phyloP scores from a whole-genome alignment of 2,888 invertebrate species.

The Orthosia gracilis region DNA sequence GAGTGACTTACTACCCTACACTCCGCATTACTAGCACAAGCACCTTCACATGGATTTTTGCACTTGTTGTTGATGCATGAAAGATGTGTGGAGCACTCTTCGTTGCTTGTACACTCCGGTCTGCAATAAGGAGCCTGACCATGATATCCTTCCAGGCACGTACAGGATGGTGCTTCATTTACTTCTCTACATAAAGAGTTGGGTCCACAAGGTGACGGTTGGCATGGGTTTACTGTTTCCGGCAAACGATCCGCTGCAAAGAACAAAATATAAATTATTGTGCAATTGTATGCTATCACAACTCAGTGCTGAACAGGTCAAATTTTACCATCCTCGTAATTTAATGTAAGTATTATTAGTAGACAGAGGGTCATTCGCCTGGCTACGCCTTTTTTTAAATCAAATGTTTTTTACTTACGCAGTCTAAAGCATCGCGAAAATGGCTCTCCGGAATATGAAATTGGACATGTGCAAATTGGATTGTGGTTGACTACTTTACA shows the following conservation, averaged over 20 bases:
- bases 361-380: not conserved
- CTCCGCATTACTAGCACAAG: constrained; percentile 94
- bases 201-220: constrained; percentile 95
- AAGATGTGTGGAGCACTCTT: constrained; percentile 93
- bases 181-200: constrained; percentile 93
- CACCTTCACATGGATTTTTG: constrained; percentile 94
- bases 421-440: constrained; percentile 91
- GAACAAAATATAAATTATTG: constrained; percentile 7
- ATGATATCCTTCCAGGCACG: constrained; percentile 93
- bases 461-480: constrained; percentile 93
- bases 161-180: constrained; percentile 94
- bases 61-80: constrained; percentile 95
- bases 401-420: constrained; percentile 82
- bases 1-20: constrained; percentile 95
- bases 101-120: constrained; percentile 95
- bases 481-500: constrained; percentile 95
- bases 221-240: constrained; percentile 92
- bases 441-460: constrained; percentile 92
- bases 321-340: not conserved
- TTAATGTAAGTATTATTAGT: not conserved
- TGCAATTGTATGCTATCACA: not conserved
- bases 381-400: not conserved
- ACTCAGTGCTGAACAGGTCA: too few relatives aligned
- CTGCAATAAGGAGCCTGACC: constrained; percentile 95
- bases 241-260: constrained; percentile 88